These are phyloP conservation scores for Charina bottae DNA, from an alignment of 2,113 vertebrate species.

Conservation along the genomic window DNA sequence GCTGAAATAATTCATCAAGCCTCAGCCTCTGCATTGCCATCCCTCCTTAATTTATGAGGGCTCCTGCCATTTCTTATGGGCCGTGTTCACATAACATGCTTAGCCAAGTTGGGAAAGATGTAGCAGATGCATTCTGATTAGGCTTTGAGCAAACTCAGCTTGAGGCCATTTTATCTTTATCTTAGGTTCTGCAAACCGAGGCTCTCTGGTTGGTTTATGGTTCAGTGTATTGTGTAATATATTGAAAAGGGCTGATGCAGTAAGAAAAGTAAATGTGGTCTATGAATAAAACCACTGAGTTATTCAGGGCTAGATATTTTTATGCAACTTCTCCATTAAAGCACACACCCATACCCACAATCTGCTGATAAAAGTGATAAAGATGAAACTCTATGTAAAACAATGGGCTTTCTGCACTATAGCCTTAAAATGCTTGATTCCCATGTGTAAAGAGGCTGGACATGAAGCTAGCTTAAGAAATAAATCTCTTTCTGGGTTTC, in stretches of 20 bases:
- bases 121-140: background rate
- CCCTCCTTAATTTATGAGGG: background rate
- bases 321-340: background rate
- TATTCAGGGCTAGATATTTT: background rate
- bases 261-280: constrained; percentile 1
- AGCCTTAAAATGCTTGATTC: background rate
- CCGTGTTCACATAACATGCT: background rate
- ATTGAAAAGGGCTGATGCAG: background rate
- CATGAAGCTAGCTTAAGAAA: background rate
- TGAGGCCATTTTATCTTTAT: background rate
- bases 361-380: background rate
- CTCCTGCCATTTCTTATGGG: background rate
- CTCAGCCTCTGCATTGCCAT: background rate
- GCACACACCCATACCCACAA: background rate
- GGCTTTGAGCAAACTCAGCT: background rate
- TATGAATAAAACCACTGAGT: background rate
- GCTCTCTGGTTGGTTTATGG: background rate
- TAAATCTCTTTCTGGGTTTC: background rate
- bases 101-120: background rate
- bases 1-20: background rate
- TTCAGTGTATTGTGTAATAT: background rate
- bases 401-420: background rate
- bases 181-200: background rate
- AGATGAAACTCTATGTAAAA: background rate
- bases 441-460: background rate